Evolutionary conservation across 2,888 invertebrate genomes (phyloP).

Genomic region (Ferrisia virgata): DNA sequence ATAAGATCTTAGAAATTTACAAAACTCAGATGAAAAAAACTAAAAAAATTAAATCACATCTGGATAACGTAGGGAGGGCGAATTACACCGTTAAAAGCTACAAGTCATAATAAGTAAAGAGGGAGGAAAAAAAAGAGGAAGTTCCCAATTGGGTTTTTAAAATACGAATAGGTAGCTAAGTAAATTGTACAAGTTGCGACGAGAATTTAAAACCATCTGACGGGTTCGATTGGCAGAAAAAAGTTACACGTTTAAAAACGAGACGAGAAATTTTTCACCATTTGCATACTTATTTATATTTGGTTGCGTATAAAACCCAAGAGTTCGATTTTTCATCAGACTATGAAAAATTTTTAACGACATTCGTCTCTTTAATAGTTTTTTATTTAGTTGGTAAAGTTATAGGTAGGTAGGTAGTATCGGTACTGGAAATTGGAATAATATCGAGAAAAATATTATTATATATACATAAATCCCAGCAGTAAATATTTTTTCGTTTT

Average conservation of each 20-base stretch:
- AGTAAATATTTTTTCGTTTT: no score
- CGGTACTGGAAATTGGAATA: no score
- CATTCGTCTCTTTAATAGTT: neutral
- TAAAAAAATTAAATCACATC: neutral
- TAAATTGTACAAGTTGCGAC: no score
- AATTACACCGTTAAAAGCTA: neutral
- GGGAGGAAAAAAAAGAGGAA: neutral
- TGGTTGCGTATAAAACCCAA: neutral
- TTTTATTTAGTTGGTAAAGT: neutral
- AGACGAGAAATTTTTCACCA: neutral
- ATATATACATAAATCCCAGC: no score
- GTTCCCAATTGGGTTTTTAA: neutral
- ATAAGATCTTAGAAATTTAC: neutral
- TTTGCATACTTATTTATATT: no score
- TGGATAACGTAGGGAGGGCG: neutral
- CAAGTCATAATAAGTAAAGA: neutral
- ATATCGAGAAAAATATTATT: no score
- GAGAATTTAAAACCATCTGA: neutral
- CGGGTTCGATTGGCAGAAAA: neutral
- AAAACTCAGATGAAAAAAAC: neutral
- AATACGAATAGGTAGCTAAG: neutral
- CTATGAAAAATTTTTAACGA: neutral
- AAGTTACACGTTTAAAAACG: neutral
- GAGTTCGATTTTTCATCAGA: neutral
- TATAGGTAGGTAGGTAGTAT: no score